Base-by-base conservation (phyloP, 2,797 vertebrate species). In the Meriones psammophilus region DNA sequence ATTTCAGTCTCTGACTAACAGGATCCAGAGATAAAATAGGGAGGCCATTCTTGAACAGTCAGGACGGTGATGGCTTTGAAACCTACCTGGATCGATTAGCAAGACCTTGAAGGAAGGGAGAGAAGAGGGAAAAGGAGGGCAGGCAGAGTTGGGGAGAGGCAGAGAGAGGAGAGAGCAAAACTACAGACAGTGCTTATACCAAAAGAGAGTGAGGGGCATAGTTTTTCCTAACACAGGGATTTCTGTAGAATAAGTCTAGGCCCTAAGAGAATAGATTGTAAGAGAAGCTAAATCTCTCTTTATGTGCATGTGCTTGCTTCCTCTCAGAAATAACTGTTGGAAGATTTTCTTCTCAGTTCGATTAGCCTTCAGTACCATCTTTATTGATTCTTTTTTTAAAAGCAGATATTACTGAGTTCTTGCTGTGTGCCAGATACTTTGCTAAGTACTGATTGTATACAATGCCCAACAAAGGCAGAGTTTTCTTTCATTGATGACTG, bases 331-430 rank as follows among this genome's bases (percentile, higher is more conserved):
- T 92, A 85, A 84, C 64, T 89, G 8, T 18, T 94, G 30, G 5
- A 83, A 30, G 85, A 39, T 93, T 92, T 92, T 77, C 60, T 42
- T 95, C 94, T 95, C 54, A 86, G 24, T 86, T 88, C 14, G 39
- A 10, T 85, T 91, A 62, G 15, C n/a, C 95, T 92, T 7, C 12
- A 77, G 15, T 89, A 84, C 42, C 24, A 80, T 89, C 39, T 88
- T 84, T 80, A 46, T 89, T 85, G 28, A 76, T 79, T 92, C 22
- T 42, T 50, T 93, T 62, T 89, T 64, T 94, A 84, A 50, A 18
- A 85, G 8, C n/a, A 30, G 74, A 10, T 86, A 78, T 24, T 93
- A 58, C 0, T 84, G 54, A 85, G 74, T 95, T 97, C 60, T 93
- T 83, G 77, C 8, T 66, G 22, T 71, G 39, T 91, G 46, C 62